Conservation (phyloP, 2,797 vertebrate species). For the Chaetophractus vellerosus region DNA sequence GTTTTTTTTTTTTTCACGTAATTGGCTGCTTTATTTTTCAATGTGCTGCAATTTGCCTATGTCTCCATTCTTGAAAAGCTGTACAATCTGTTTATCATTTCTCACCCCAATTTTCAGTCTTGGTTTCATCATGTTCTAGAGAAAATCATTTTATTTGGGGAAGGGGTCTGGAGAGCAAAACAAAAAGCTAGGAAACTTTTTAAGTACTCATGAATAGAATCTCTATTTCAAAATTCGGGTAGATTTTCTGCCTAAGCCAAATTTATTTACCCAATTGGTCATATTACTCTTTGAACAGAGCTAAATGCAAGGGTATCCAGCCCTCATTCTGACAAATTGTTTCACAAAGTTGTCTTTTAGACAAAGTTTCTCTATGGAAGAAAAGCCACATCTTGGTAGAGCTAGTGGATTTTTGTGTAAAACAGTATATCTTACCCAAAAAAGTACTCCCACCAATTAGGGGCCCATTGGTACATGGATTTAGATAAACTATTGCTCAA, state of each 20-base stretch:
- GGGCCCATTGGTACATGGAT: background rate
- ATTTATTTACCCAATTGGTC: background rate
- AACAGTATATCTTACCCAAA: background rate
- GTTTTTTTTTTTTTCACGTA: background rate
- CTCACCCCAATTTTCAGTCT: background rate
- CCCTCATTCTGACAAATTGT: background rate
- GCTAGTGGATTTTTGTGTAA: background rate
- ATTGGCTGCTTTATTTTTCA: background rate
- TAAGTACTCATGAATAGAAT: background rate
- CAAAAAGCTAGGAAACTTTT: background rate
- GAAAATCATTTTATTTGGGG: background rate
- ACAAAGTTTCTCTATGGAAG: background rate
- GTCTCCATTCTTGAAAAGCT: background rate
- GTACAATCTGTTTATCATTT: background rate
- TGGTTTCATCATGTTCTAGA: background rate
- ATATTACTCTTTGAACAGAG: background rate
- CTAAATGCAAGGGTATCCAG: background rate
- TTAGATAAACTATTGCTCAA: background rate
- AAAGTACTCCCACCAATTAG: background rate
- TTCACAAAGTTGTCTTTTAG: background rate
- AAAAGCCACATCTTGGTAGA: background rate
- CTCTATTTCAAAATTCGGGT: background rate
- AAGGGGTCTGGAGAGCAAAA: background rate
- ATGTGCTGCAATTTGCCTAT: background rate
- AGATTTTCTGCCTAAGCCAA: background rate